phyloP scores from a whole-genome alignment of 2,113 vertebrate genomes.

The Hydrolagus affinis region DNA sequence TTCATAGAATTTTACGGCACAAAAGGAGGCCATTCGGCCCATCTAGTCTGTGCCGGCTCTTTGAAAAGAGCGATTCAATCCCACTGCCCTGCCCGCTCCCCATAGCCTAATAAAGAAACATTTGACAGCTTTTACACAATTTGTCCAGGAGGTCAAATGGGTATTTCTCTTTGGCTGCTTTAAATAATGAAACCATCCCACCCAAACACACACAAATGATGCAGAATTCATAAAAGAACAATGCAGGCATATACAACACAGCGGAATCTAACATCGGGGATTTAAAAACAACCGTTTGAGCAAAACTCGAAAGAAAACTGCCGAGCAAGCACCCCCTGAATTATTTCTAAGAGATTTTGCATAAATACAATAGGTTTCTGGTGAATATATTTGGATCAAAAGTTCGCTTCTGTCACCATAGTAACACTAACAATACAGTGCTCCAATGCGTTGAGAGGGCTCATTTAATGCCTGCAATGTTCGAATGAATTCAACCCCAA shows the following conservation, averaged over 20 bases:
- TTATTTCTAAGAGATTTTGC: too few species aligned
- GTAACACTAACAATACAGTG: slow-evolving; percentile 20
- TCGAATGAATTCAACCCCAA: background rate
- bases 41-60: too few species aligned
- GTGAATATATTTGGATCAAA: slow-evolving; percentile 18
- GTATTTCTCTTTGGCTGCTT: background rate
- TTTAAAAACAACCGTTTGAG: background rate
- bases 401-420: slow-evolving; percentile 12
- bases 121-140: background rate
- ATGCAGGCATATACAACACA: background rate
- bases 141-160: background rate
- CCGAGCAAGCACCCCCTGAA: too few species aligned
- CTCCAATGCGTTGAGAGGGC: background rate
- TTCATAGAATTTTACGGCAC: too few species aligned
- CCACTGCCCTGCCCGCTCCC: too few species aligned
- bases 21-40: too few species aligned
- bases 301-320: background rate
- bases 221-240: background rate
- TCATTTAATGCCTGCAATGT: background rate
- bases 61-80: too few species aligned
- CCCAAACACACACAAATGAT: background rate
- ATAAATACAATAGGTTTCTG: too few species aligned
- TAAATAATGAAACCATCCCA: background rate
- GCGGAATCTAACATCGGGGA: background rate
- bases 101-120: too few species aligned